phyloP scores from a whole-genome alignment of 2,113 vertebrate genomes.

The Zootoca vivipara region DNA sequence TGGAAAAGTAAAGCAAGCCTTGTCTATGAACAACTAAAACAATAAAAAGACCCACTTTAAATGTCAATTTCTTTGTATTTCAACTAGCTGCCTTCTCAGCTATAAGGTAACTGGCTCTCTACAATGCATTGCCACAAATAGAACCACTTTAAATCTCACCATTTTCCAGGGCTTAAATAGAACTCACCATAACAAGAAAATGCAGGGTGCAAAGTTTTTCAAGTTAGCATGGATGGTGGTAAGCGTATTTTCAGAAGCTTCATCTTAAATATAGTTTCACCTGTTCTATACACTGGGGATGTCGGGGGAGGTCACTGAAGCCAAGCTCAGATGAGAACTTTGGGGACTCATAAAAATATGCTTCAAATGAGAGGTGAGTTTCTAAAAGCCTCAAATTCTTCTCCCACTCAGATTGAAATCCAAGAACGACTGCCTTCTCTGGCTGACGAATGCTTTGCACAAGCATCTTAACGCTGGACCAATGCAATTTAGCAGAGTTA shows the following conservation, averaged over 20 bases:
- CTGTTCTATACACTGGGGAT: not conserved
- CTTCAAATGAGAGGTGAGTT: not conserved
- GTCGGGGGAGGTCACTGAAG: not conserved
- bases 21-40: conserved; percentile 57
- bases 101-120: conserved; percentile 26
- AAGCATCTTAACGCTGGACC: not conserved
- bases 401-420: not conserved
- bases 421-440: not conserved
- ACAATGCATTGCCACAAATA: not conserved
- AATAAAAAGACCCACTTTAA: conserved; percentile 61
- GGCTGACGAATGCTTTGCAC: not conserved
- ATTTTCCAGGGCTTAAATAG: not conserved
- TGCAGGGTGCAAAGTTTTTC: accelerated
- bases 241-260: too few relatives aligned
- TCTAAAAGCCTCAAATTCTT: not conserved
- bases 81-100: conserved; percentile 25
- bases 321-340: not conserved
- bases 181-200: not conserved
- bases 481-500: not conserved
- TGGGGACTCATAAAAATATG: not conserved
- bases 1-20: conserved; percentile 60
- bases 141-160: not conserved
- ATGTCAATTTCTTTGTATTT: conserved; percentile 41
- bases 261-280: not conserved
- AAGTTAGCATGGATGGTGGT: too few relatives aligned